A percentile compares a stretch with the other conserved stretches of the same genome.
These are phyloP conservation scores for Halcyon smyrnensis DNA, from an alignment of 2,797 vertebrate genomes.

Conservation along the genomic window DNA sequence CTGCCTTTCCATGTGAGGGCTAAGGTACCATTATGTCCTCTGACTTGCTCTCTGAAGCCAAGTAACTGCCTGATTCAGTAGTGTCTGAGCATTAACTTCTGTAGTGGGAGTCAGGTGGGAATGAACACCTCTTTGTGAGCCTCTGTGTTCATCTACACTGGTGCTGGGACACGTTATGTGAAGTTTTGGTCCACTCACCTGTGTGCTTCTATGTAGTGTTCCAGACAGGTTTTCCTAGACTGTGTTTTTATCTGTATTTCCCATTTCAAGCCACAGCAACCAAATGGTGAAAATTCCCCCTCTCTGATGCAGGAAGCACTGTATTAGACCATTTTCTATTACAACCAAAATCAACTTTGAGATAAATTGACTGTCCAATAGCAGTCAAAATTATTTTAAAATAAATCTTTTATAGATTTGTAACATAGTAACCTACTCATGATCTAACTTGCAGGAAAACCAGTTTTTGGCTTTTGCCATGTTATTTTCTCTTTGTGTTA, in stretches of 20 bases:
- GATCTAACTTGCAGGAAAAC: slow-evolving; percentile 51
- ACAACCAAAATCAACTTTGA: slow-evolving; percentile 51
- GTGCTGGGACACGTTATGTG: neutral
- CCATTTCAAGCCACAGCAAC: neutral
- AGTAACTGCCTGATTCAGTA: neutral
- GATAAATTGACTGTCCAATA: slow-evolving; percentile 54
- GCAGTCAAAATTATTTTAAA: slow-evolving; percentile 55
- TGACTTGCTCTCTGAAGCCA: neutral
- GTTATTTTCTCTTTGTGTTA: slow-evolving; percentile 48
- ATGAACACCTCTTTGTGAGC: neutral
- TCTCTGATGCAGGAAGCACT: neutral
- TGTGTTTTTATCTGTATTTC: neutral
- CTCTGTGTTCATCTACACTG: neutral
- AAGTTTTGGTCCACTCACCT: neutral
- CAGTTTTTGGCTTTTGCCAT: slow-evolving; percentile 46
- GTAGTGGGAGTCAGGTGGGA: neutral
- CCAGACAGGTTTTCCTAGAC: neutral
- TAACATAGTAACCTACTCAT: slow-evolving; percentile 42
- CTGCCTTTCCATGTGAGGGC: neutral
- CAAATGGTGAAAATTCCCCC: neutral
- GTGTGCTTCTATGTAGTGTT: neutral
- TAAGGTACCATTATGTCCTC: neutral
- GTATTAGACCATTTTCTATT: slow-evolving; percentile 23
- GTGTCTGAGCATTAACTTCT: neutral
- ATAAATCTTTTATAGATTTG: slow-evolving; percentile 48